Base-by-base conservation (phyloP, 2,797 vertebrate species). In the Pipistrellus kuhlii region DNA sequence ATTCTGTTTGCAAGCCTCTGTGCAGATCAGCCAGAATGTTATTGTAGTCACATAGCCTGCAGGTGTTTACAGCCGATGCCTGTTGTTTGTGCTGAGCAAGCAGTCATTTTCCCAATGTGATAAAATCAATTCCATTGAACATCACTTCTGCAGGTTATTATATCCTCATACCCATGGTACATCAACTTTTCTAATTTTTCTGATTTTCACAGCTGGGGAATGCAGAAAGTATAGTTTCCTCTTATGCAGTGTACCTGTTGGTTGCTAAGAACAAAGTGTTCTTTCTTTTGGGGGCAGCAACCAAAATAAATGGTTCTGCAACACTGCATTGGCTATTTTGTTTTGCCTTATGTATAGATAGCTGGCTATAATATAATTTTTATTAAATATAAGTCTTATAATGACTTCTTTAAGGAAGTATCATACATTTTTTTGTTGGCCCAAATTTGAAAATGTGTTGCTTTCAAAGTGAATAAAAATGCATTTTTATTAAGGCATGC, bases 21-120 rank as follows among this genome's bases (percentile, higher is more conserved):
- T 95, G 93, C 94, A 91, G 85, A 94, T 77, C 76, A 94, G 12
- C 88, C 91, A 78, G 64, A 68, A 81, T 23, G 84, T 81, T 32
- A 38, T 3, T 20, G 69, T 8, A 13, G 32, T 66, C 46, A 91
- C 30, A 78, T 14, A 78, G 15, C 20, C 68, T 30, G 18, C 41
- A 66, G 92, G 80, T 53, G 53, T 17, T 69, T 21, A 44, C n/a
- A 53, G 84, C 91, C 84, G 48, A 59, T 68, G 5, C 32, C 35
- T 25, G 6, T 14, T 6, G 8, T 5, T 48, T 90, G 13, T 14
- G 32, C 38, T 73, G 72, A 73, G 68, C 48, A 11, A 72, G 35
- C 75, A 66, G 44, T 38, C 41, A 23, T 84, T 89, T 80, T 44
- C 76, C 15, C 21, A 48, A 38, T 1, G 15, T 76, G 72, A 93